Evolutionary conservation across 2,888 invertebrate genomes (phyloP).

Genomic region (Apamea anceps): DNA sequence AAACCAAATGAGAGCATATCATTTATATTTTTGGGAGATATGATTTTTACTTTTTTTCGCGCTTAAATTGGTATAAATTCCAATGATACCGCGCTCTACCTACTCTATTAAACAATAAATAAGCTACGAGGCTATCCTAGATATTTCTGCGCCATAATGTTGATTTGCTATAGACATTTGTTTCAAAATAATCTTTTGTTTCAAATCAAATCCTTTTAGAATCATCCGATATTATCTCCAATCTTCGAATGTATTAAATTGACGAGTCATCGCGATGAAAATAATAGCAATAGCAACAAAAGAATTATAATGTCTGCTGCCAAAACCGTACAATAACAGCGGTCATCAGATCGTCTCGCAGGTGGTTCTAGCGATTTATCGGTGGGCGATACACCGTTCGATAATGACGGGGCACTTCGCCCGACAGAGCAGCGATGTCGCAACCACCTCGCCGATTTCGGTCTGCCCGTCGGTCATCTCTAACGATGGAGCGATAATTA

Average conservation of each 20-base stretch:
- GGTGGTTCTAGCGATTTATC: constrained; percentile 87
- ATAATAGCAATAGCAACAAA: constrained; percentile 87
- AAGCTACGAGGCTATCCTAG: constrained; percentile 34
- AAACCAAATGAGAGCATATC: constrained; percentile 84
- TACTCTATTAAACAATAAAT: constrained; percentile 39
- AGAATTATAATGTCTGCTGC: constrained; percentile 87
- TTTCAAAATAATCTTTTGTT: constrained; percentile 69
- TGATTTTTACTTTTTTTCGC: constrained; percentile 67
- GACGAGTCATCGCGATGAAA: constrained; percentile 84
- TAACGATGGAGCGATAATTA: constrained; percentile 90
- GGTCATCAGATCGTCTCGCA: constrained; percentile 73
- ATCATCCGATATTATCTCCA: constrained; percentile 75
- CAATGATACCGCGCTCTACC: constrained; percentile 15
- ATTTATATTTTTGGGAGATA: constrained; percentile 78
- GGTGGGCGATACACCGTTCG: constrained; percentile 83
- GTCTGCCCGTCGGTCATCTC: constrained; percentile 88
- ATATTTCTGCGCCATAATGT: constrained; percentile 49
- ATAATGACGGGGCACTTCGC: constrained; percentile 79
- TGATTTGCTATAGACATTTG: constrained; percentile 54
- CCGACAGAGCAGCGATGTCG: constrained; percentile 82
- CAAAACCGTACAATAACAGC: constrained; percentile 84
- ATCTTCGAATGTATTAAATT: constrained; percentile 77
- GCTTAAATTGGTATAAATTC: constrained; percentile 37
- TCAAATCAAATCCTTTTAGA: constrained; percentile 76
- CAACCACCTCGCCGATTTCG: constrained; percentile 86